Evolutionary conservation across 2,888 invertebrate genomes (phyloP).

Genomic region (Chelonus formosanus): DNA sequence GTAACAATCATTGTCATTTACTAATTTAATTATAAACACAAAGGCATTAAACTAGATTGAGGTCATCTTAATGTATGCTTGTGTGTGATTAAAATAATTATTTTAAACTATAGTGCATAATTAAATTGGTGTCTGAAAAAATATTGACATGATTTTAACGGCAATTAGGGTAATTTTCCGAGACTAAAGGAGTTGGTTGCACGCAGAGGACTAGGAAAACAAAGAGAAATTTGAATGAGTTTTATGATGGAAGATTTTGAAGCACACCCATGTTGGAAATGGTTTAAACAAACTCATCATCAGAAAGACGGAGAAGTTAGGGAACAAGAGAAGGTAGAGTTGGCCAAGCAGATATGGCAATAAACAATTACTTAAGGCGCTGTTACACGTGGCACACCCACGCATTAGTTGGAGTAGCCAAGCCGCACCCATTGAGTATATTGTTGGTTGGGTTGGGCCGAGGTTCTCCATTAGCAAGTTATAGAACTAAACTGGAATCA

Average conservation of each 20-base stretch:
- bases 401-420: constrained; percentile 61
- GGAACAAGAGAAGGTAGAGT: constrained; percentile 26
- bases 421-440: constrained; percentile 56
- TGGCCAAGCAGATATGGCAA: constrained; percentile 50
- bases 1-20: too few relatives aligned
- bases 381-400: constrained; percentile 61
- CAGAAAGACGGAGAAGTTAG: neutral
- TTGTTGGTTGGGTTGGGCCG: constrained; percentile 48
- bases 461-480: constrained; percentile 41
- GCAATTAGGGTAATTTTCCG: too few relatives aligned
- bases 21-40: too few relatives aligned
- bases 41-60: too few relatives aligned
- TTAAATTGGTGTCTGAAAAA: neutral
- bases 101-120: neutral
- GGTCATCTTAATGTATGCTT: too few relatives aligned
- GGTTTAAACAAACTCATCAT: constrained; percentile 12
- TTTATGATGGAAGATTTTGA: neutral
- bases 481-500: constrained; percentile 1
- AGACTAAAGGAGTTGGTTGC: too few relatives aligned
- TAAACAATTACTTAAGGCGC: constrained; percentile 64
- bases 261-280: constrained; percentile 2
- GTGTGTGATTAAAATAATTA: too few relatives aligned
- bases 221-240: neutral
- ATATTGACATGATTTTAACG: too few relatives aligned
- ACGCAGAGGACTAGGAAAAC: too few relatives aligned